A percentile compares a stretch with the other conserved stretches of the same genome.
phyloP scores from a whole-genome alignment of 2,797 vertebrate species.

The Anguilla marmorata region DNA sequence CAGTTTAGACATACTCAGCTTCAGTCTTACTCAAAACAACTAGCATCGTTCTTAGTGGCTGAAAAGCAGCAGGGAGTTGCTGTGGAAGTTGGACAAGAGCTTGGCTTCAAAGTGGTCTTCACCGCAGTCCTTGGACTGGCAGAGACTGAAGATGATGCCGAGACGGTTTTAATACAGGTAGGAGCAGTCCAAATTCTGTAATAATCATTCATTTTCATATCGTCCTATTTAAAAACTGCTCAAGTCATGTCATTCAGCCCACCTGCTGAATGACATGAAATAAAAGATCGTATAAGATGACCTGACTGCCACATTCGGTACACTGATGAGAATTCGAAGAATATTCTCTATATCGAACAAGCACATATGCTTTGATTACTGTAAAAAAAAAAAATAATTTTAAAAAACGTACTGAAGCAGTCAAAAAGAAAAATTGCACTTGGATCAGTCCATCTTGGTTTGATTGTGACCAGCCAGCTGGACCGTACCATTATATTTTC shows the following conservation, averaged over 20 bases:
- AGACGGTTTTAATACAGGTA: slow-evolving; percentile 86
- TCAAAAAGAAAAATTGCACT: too few relatives aligned
- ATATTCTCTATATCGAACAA: too few relatives aligned
- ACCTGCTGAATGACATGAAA: too few relatives aligned
- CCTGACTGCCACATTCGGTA: not conserved
- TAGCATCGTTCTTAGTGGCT: slow-evolving; percentile 77
- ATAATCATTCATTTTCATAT: not conserved
- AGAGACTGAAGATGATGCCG: slow-evolving; percentile 70
- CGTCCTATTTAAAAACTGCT: not conserved
- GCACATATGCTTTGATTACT: too few relatives aligned
- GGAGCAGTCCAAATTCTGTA: not conserved
- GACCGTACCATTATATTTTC: not conserved
- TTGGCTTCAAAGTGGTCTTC: slow-evolving; percentile 71
- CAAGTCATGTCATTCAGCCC: too few relatives aligned
- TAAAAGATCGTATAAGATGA: not conserved
- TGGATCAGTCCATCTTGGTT: too few relatives aligned
- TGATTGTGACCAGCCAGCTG: not conserved
- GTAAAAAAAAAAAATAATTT: too few relatives aligned
- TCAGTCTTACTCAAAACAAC: slow-evolving; percentile 77
- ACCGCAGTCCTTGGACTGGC: slow-evolving; percentile 74
- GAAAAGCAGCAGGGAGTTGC: slow-evolving; percentile 85
- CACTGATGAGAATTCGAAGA: too few relatives aligned
- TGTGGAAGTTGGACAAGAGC: slow-evolving; percentile 72
- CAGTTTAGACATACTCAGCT: slow-evolving; percentile 76
- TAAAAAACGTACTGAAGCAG: too few relatives aligned